Evolutionary conservation across 2,888 invertebrate species (phyloP).

Genomic region (Drosophila melanosoma): DNA sequence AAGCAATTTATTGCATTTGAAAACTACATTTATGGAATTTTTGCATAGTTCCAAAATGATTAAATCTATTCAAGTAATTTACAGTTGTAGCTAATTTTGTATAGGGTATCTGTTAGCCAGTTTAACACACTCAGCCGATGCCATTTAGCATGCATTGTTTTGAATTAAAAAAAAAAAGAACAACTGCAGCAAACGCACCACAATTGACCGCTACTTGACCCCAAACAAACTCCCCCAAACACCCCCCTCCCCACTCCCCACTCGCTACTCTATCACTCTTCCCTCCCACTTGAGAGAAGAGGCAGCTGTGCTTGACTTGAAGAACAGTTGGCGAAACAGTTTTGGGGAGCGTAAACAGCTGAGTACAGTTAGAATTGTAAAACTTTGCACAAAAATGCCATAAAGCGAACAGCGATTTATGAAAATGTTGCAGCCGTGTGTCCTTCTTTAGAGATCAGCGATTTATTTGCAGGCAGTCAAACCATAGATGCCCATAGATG

Average conservation of each 20-base stretch:
- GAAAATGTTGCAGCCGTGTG: slow-evolving; percentile 67
- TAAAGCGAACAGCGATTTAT: slow-evolving; percentile 68
- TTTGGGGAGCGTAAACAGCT: slow-evolving; percentile 3
- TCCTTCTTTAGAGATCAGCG: slow-evolving; percentile 66
- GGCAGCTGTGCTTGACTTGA: slow-evolving; percentile 1
- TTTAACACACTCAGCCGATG: slow-evolving; percentile 17
- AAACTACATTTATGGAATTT: background rate
- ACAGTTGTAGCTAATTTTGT: accelerated
- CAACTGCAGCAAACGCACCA: slow-evolving; percentile 29
- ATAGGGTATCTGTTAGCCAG: slow-evolving; percentile 33
- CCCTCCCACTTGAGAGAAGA: background rate
- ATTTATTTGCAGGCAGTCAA: slow-evolving; percentile 63
- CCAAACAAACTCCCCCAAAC: slow-evolving; percentile 8
- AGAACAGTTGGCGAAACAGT: slow-evolving; percentile 10
- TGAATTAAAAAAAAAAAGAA: slow-evolving; percentile 1
- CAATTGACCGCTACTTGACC: slow-evolving; percentile 71
- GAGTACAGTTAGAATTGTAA: slow-evolving; percentile 48
- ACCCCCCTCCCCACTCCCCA: slow-evolving; percentile 15
- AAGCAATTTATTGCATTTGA: background rate
- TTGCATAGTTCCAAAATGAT: background rate
- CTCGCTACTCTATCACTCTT: background rate
- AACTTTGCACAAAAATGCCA: slow-evolving; percentile 78
- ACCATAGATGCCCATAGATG: slow-evolving; percentile 51
- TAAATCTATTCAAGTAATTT: background rate
- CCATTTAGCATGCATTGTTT: slow-evolving; percentile 68